These are phyloP conservation scores for Trissolcus brochymenae DNA, from an alignment of 2,888 invertebrate species.

Conservation along the genomic window DNA sequence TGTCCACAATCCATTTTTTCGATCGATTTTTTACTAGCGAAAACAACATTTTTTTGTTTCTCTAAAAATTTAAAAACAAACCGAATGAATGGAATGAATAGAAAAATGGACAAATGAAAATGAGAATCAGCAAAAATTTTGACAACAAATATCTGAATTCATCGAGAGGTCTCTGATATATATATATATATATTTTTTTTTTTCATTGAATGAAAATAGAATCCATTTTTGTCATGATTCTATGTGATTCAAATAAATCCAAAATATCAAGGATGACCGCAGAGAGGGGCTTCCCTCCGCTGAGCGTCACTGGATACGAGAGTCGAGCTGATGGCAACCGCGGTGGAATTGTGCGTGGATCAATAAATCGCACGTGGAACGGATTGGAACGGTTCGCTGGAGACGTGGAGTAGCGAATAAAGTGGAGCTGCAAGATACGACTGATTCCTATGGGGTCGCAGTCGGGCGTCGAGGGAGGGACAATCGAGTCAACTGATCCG, in stretches of 20 bases:
- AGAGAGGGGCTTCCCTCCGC: slow-evolving; percentile 40
- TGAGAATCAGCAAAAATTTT: neutral
- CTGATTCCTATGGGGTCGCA: slow-evolving; percentile 49
- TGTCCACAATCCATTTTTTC: slow-evolving; percentile 8
- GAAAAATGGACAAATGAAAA: no score
- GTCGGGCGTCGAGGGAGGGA: slow-evolving; percentile 26
- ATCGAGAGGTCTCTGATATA: no score
- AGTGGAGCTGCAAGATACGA: slow-evolving; percentile 61
- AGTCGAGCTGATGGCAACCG: slow-evolving; percentile 61
- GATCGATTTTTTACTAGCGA: neutral
- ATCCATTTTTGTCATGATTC: slow-evolving; percentile 3
- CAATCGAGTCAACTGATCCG: slow-evolving; percentile 49
- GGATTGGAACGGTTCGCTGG: slow-evolving; percentile 66
- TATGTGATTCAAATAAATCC: slow-evolving; percentile 35
- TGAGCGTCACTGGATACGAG: slow-evolving; percentile 64
- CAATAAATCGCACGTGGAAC: slow-evolving; percentile 74
- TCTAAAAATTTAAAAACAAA: no score
- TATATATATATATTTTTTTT: no score
- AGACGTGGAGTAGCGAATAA: slow-evolving; percentile 66
- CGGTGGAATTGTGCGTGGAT: slow-evolving; percentile 75
- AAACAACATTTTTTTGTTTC: no score
- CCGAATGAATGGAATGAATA: no score
- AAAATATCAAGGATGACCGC: slow-evolving; percentile 40
- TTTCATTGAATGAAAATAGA: neutral
- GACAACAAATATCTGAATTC: no score